Evolutionary conservation across 2,888 invertebrate species (phyloP), one percentile per base, ranked within the genome.

Genomic region (Pollenia angustigena): DNA sequence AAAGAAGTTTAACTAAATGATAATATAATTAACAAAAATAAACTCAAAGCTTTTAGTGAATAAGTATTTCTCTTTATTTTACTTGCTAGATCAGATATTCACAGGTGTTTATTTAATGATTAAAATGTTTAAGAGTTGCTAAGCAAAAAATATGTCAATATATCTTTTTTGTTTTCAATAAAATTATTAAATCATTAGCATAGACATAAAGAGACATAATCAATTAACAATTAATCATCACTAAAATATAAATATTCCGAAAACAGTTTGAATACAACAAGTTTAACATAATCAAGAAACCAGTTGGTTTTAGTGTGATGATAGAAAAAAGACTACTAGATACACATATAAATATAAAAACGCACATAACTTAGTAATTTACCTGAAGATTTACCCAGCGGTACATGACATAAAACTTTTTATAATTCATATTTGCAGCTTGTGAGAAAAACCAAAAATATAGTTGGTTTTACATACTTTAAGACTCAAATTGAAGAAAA

Each of bases 141-240:
- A 40, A 40, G 40, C 40, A n/a, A 2, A 32, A 75, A 52, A 56
- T 23, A 54, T 46, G 32, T 78, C 54, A 66, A 56, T 78, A 75
- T 50, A 23, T 60, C 12, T 64, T 16, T 46, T 58, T 44, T 44
- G 12, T 18, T 68, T 42, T 69, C 11, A 23, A 42, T 68, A 46
- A 48, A 56, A 60, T 44, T 32, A 81, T 23, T 50, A 46, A 46
- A 54, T 75, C 54, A 54, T 80, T 80, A 75, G 52, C 75, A 69
- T 82, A 54, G 14, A n/a, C 62, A 75, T 46, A 11, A 54, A 18
- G 46, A 75, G 11, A 62, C 54, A 76, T 68, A 52, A 58, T 40
- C 42, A 62, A 62, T 6, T 14, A 52, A 4, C 54, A 76, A 82
- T 82, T 76, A 82, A 82, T 82, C 82, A 81, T 75, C 81, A 76